Percentiles rank a stretch among this genome's conserved stretches.
Conservation (phyloP, 64 coral and sea anemone species). For the Pachyseris speciosa region DNA sequence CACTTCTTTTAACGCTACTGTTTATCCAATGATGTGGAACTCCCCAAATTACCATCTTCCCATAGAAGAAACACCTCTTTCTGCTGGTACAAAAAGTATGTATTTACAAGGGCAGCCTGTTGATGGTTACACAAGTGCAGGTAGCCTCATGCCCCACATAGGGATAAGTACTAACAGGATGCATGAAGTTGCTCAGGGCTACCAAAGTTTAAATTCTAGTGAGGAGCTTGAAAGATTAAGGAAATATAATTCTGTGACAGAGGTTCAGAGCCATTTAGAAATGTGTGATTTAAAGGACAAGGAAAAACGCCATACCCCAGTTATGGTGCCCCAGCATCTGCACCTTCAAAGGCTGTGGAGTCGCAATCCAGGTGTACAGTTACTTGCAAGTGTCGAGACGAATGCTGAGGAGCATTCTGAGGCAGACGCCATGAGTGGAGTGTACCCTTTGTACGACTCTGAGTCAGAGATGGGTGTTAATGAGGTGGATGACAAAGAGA, state of each 20-base stretch:
- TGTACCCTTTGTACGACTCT: slow-evolving; percentile 64
- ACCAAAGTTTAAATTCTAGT: background rate
- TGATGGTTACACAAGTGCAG: background rate
- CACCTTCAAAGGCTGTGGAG: background rate
- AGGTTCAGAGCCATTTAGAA: background rate
- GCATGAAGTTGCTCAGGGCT: background rate
- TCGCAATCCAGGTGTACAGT: background rate
- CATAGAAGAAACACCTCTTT: background rate
- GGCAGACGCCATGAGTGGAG: slow-evolving; percentile 52
- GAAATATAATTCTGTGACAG: background rate
- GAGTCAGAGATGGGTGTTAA: background rate
- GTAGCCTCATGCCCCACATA: background rate
- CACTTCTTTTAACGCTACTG: background rate
- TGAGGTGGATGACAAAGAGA: slow-evolving; percentile 9
- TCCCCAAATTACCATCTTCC: slow-evolving; percentile 28
- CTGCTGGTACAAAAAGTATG: background rate
- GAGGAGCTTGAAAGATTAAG: background rate
- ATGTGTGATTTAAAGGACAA: background rate
- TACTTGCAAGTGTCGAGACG: background rate
- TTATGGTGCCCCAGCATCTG: background rate
- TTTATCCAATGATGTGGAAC: slow-evolving; percentile 51
- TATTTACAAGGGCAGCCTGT: background rate
- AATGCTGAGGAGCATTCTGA: slow-evolving; percentile 47
- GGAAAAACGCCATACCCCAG: background rate
- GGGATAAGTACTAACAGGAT: background rate